Conservation (phyloP, 1,140 invertebrate genomes). For the Micrasema minimum region DNA sequence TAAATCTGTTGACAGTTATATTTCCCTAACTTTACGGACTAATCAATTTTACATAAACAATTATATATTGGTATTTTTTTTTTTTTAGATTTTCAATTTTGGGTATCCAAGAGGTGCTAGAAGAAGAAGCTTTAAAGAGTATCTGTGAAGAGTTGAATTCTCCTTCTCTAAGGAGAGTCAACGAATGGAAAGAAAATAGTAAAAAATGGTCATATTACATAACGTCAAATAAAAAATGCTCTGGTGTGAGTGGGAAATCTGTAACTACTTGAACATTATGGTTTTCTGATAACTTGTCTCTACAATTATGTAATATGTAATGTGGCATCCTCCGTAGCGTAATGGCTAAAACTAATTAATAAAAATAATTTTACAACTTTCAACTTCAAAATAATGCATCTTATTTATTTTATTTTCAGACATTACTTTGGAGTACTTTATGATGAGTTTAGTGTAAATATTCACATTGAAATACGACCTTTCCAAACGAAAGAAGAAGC, state of each 20-base stretch:
- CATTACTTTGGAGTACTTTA: conserved; percentile 66
- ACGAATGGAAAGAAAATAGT: conserved; percentile 73
- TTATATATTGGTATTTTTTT: too few species aligned
- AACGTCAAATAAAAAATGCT: conserved; percentile 54
- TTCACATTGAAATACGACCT: conserved; percentile 47
- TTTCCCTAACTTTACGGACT: too few species aligned
- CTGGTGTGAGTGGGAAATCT: background rate
- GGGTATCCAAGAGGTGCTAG: conserved; percentile 78
- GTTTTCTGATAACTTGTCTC: too few species aligned
- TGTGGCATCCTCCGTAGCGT: too few species aligned
- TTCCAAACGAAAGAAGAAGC: conserved; percentile 11
- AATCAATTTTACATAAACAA: too few species aligned
- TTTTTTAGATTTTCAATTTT: conserved; percentile 74
- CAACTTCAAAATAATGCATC: too few species aligned
- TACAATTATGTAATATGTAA: too few species aligned
- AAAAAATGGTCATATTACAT: conserved; percentile 72
- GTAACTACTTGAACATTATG: background rate
- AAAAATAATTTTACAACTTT: too few species aligned
- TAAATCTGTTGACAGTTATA: too few species aligned
- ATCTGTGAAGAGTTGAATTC: conserved; percentile 80
- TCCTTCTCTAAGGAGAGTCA: conserved; percentile 72
- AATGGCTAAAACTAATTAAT: too few species aligned
- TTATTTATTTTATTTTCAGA: conserved; percentile 50
- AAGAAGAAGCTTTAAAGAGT: conserved; percentile 73
- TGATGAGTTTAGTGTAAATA: conserved; percentile 57